A percentile compares a stretch with the other conserved stretches of the same genome.
These are phyloP conservation scores for Pycnomerus fuliginosus DNA, from an alignment of 2,888 invertebrate genomes.

Conservation along the genomic window DNA sequence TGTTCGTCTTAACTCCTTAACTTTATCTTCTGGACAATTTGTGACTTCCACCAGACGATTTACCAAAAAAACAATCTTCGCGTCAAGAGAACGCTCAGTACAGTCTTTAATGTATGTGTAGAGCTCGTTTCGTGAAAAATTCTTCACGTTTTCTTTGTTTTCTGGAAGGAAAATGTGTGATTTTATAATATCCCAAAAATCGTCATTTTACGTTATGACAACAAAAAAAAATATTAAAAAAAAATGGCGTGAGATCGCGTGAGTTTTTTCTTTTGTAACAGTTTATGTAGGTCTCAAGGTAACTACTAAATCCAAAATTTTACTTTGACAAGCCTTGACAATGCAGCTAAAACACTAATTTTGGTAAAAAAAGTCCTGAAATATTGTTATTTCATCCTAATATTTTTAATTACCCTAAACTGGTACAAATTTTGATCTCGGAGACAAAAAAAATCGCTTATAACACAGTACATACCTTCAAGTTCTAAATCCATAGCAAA, in stretches of 20 bases:
- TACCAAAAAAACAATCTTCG: neutral
- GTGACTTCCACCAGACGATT: neutral
- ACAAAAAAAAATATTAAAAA: neutral
- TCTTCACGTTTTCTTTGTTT: neutral
- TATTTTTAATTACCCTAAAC: no score
- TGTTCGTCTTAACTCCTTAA: neutral
- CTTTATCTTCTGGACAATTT: neutral
- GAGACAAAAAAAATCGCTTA: no score
- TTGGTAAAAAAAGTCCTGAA: no score
- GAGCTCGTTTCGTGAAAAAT: neutral
- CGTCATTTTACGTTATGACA: neutral
- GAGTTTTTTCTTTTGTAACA: no score
- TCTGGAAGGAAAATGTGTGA: neutral
- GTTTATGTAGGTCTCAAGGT: no score
- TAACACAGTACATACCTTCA: no score
- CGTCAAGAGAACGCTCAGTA: neutral
- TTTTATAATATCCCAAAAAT: neutral
- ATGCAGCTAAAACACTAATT: no score
- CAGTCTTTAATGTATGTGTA: neutral
- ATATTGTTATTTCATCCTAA: no score
- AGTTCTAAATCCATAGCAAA: no score
- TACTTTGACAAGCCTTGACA: no score
- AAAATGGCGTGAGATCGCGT: constrained; percentile 3
- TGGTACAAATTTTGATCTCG: no score
- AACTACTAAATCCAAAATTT: no score